These are phyloP conservation scores for Lithophane leautieri DNA, from an alignment of 2,888 invertebrate genomes.

Conservation along the genomic window DNA sequence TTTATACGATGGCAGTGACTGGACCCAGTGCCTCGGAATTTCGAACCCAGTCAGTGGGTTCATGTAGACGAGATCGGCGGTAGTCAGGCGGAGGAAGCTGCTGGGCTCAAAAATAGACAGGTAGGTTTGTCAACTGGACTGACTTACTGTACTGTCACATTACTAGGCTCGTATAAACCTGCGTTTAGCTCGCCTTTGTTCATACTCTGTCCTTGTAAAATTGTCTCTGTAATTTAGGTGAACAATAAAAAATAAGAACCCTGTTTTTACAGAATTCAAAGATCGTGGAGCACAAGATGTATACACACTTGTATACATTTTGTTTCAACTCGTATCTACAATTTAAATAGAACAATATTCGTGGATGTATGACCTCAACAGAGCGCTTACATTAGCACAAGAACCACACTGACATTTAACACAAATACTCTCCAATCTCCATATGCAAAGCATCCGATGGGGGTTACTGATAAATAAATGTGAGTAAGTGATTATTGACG, in stretches of 20 bases:
- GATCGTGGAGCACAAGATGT: not conserved
- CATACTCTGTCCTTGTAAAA: not conserved
- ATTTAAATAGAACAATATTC: slow-evolving; percentile 54
- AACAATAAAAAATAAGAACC: not conserved
- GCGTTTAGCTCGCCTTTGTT: not conserved
- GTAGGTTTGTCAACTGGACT: too few species aligned
- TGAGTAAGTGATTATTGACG: slow-evolving; percentile 70
- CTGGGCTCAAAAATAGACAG: too few species aligned
- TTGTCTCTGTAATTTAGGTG: not conserved
- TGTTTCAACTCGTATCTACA: not conserved
- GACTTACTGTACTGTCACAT: too few species aligned
- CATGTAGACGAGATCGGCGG: too few species aligned
- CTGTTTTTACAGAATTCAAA: slow-evolving; percentile 3
- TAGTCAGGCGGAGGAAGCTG: too few species aligned
- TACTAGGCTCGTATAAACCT: too few species aligned
- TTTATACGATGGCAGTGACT: too few species aligned
- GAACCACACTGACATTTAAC: slow-evolving; percentile 71
- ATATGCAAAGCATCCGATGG: slow-evolving; percentile 75
- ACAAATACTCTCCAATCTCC: slow-evolving; percentile 76
- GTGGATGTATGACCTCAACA: slow-evolving; percentile 54
- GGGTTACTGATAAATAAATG: slow-evolving; percentile 77
- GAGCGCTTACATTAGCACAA: slow-evolving; percentile 60
- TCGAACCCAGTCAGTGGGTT: too few species aligned
- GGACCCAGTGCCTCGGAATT: too few species aligned
- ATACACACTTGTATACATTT: not conserved